A percentile compares a stretch with the other conserved stretches of the same genome.
Conservation (phyloP, 2,113 vertebrate genomes). For the Grammatotria lemairii region DNA sequence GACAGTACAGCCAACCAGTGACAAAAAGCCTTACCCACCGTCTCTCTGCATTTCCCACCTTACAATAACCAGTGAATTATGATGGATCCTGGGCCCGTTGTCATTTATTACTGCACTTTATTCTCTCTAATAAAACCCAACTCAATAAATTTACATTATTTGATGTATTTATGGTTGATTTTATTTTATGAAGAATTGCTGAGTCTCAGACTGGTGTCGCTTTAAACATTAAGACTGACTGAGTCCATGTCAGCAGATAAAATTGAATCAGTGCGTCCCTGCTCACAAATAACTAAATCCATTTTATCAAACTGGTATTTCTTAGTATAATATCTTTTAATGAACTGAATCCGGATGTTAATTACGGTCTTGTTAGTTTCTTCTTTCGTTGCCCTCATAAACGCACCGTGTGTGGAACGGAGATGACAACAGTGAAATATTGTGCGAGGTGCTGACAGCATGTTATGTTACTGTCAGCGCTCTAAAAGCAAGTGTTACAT, state of each 20-base stretch:
- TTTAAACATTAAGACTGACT: not conserved
- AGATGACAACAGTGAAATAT: not conserved
- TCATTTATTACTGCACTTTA: not conserved
- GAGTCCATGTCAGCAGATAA: not conserved
- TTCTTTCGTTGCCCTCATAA: fast-evolving
- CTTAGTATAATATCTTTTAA: not conserved
- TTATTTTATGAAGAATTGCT: not conserved
- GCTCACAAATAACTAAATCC: not conserved
- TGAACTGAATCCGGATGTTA: not conserved
- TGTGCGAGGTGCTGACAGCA: not conserved
- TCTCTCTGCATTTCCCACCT: not conserved
- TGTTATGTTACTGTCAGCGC: not conserved
- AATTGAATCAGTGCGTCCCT: not conserved
- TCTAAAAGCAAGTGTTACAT: not conserved
- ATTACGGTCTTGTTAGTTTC: not conserved
- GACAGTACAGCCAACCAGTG: not conserved
- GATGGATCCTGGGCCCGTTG: fast-evolving
- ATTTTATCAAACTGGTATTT: not conserved
- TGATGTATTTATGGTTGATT: not conserved
- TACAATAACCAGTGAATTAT: not conserved
- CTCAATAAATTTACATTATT: not conserved
- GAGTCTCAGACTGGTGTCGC: not conserved
- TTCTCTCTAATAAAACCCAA: fast-evolving
- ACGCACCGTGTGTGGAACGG: fast-evolving
- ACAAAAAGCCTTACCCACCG: fast-evolving